Base-by-base conservation (phyloP, 1,140 invertebrate genomes). In the Triops cancriformis region DNA sequence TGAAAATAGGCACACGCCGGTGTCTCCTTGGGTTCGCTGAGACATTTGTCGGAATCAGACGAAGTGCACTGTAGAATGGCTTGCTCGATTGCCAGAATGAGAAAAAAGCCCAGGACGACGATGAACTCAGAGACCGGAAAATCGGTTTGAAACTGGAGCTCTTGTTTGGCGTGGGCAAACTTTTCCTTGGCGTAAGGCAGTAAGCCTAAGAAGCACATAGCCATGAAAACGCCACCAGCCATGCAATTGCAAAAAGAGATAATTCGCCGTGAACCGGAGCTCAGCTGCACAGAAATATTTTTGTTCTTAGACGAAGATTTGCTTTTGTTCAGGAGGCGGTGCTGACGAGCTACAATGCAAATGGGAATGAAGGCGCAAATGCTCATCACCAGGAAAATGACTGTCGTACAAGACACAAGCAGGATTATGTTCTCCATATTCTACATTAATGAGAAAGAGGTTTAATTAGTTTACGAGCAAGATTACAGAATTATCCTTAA, bases 221-320 rank as follows among this genome's bases (percentile, higher is more conserved):
- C 83, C 11, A 86, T 79, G 78, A 86, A 86, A 7, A 86, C 83
- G n/a, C 85, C 85, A 74, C 81, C 82, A 28, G 84, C 81, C 41
- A 84, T 79, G 77, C 85, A 85, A 79, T 85, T 86, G 73, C 82
- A 82, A 77, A 80, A 80, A 37, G 81, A 81, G 3, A 85, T 79
- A 18, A 82, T 76, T 10, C 81, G 77, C n/a, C 26, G 10, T 18
- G 74, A 31, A 37, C 23, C 64, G 14, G 31, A 27, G 28, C 78
- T 79, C 10, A 79, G 45, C 23, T 79, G 64, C 26, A 27, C 28
- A 18, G 31, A 23, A 18, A 12, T 14, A 73, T 23, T 64, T 64
- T 64, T 64, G 27, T 45, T 45, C 11, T 23, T 41, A 7, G 72
- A 64, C 18, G 18, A 43, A 11, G 27, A 27, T 73, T 78, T 78